Evolutionary conservation across 2,888 invertebrate species (phyloP).

Genomic region (Drosophila longiperda): DNA sequence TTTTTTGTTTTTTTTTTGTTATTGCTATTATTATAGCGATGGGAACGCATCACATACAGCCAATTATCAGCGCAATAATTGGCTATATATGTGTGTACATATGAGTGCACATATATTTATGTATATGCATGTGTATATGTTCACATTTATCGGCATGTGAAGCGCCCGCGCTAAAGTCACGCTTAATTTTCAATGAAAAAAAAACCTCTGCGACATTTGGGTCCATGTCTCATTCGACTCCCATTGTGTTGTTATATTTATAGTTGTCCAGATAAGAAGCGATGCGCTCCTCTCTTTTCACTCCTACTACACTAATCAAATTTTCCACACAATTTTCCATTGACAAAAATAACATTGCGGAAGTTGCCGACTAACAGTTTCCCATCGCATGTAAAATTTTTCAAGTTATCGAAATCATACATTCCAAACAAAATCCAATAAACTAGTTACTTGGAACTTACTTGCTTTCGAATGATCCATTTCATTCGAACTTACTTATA

Average conservation of each 20-base stretch:
- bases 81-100: conserved; percentile 32
- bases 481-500: neutral
- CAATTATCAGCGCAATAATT: conserved; percentile 79
- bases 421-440: neutral
- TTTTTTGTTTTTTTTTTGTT: conserved; percentile 43
- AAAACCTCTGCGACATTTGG: conserved; percentile 35
- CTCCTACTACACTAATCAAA: conserved; percentile 7
- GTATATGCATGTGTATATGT: conserved; percentile 1
- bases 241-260: conserved; percentile 49
- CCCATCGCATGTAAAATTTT: conserved; percentile 14
- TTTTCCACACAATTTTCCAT: conserved; percentile 66
- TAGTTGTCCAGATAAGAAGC: conserved; percentile 47
- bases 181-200: conserved; percentile 70
- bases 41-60: conserved; percentile 45
- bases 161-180: conserved; percentile 70
- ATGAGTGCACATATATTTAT: neutral
- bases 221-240: conserved; percentile 33
- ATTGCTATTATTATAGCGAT: conserved; percentile 44
- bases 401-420: conserved; percentile 11
- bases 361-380: conserved; percentile 22
- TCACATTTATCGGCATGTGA: conserved; percentile 73
- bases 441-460: neutral
- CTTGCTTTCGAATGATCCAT: neutral
- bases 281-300: conserved; percentile 16
- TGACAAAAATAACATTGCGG: conserved; percentile 49